Conservation (phyloP, 37 sponge, comb jelly and placozoan genomes). For the Spongilla lacustris region DNA sequence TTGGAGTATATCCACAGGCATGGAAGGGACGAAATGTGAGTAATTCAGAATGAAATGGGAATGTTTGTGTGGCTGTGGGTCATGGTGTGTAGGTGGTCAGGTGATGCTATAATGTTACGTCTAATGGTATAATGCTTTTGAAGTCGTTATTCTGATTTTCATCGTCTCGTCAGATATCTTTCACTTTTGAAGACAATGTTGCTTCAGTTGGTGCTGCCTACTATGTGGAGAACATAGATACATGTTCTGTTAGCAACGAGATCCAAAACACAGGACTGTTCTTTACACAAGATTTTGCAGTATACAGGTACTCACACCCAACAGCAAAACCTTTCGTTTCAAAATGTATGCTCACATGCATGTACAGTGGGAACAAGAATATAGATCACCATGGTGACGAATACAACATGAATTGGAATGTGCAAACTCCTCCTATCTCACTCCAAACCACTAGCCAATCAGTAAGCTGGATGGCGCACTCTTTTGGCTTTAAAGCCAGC, state of each 20-base stretch:
- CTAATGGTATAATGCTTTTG: too few species aligned
- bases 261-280: neutral
- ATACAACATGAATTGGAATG: neutral
- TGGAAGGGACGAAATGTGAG: neutral
- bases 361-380: neutral
- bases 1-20: neutral
- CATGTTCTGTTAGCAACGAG: slow-evolving; percentile 22
- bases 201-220: slow-evolving; percentile 53
- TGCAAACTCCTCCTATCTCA: neutral
- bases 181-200: slow-evolving; percentile 18
- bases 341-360: neutral
- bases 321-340: neutral
- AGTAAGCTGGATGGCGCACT: neutral
- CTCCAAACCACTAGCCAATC: neutral
- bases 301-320: neutral
- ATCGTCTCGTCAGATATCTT: too few species aligned
- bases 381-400: neutral
- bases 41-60: neutral
- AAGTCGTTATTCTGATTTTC: too few species aligned
- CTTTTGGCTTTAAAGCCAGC: neutral
- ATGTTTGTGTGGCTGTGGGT: too few species aligned
- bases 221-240: slow-evolving; percentile 13
- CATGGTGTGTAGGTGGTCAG: too few species aligned
- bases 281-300: neutral
- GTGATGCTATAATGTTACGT: too few species aligned